phyloP scores from a whole-genome alignment of 2,797 vertebrate species.

The Etheostoma perlongum region DNA sequence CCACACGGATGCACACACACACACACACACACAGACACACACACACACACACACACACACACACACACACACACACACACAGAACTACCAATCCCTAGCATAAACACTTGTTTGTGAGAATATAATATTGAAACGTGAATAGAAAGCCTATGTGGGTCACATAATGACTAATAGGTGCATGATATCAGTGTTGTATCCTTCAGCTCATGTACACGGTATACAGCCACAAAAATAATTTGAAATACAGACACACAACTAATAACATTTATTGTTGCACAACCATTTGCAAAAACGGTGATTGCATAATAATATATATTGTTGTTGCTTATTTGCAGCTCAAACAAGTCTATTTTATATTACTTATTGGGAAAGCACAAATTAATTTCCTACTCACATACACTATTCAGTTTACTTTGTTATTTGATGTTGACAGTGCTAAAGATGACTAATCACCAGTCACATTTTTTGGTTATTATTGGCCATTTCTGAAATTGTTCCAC shows the following conservation, averaged over 20 bases:
- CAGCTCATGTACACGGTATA: background rate
- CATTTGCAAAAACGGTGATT: slow-evolving; percentile 18
- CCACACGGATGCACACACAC: too few species aligned
- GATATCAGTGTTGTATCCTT: background rate
- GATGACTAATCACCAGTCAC: slow-evolving; percentile 18
- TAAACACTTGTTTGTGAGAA: slow-evolving; percentile 48
- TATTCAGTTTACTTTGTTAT: slow-evolving; percentile 8
- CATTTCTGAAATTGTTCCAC: slow-evolving; percentile 14
- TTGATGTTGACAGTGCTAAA: slow-evolving; percentile 14
- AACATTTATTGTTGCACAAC: slow-evolving; percentile 7
- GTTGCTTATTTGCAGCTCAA: background rate
- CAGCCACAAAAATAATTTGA: background rate
- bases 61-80: background rate
- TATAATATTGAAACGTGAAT: slow-evolving; percentile 41
- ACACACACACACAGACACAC: slow-evolving; percentile 17
- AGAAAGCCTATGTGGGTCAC: slow-evolving; percentile 18
- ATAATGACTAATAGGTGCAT: background rate
- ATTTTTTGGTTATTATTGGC: slow-evolving; percentile 11
- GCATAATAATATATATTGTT: slow-evolving; percentile 1
- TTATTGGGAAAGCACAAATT: background rate
- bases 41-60: background rate
- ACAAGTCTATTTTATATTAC: background rate
- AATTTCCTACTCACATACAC: background rate
- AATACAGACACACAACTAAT: slow-evolving; percentile 25
- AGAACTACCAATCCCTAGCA: slow-evolving; percentile 31